These are phyloP conservation scores for Euwallacea similis DNA, from an alignment of 1,140 invertebrate genomes.

Conservation along the genomic window DNA sequence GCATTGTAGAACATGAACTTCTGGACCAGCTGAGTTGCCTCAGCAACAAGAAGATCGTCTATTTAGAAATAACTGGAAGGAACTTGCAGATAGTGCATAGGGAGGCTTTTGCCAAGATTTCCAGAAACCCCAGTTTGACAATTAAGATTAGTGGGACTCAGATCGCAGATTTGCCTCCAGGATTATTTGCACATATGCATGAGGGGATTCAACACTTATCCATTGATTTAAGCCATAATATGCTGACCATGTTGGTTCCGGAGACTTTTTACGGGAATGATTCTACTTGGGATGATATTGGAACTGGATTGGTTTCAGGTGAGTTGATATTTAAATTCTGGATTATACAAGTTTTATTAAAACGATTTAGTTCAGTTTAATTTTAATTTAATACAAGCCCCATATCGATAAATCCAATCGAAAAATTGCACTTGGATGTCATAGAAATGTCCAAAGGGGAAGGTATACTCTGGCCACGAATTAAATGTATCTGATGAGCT, in stretches of 20 bases:
- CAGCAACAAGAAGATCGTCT: slow-evolving; percentile 73
- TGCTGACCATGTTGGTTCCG: slow-evolving; percentile 75
- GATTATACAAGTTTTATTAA: too few species aligned
- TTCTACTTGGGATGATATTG: slow-evolving; percentile 79
- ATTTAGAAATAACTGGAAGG: slow-evolving; percentile 76
- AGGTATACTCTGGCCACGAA: too few species aligned
- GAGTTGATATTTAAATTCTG: slow-evolving; percentile 41
- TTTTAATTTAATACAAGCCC: too few species aligned
- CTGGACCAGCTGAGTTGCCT: slow-evolving; percentile 72
- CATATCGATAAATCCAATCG: too few species aligned
- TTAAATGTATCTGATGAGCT: too few species aligned
- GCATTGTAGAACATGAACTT: slow-evolving; percentile 70
- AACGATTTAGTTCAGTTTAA: too few species aligned
- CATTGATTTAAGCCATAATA: slow-evolving; percentile 79
- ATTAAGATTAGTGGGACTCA: slow-evolving; percentile 75
- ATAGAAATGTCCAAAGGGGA: too few species aligned
- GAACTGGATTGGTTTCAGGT: slow-evolving; percentile 78
- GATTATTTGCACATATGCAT: slow-evolving; percentile 74
- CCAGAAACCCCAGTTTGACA: slow-evolving; percentile 67
- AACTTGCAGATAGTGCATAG: slow-evolving; percentile 69
- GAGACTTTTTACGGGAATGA: slow-evolving; percentile 82
- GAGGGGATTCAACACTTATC: slow-evolving; percentile 74
- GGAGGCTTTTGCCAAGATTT: slow-evolving; percentile 70
- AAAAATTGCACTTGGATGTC: too few species aligned
- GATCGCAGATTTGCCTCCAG: slow-evolving; percentile 73